Percentiles rank a stretch among this genome's conserved stretches.
phyloP scores from a whole-genome alignment of 2,113 vertebrate species.

The Ammodramus savannarum region DNA sequence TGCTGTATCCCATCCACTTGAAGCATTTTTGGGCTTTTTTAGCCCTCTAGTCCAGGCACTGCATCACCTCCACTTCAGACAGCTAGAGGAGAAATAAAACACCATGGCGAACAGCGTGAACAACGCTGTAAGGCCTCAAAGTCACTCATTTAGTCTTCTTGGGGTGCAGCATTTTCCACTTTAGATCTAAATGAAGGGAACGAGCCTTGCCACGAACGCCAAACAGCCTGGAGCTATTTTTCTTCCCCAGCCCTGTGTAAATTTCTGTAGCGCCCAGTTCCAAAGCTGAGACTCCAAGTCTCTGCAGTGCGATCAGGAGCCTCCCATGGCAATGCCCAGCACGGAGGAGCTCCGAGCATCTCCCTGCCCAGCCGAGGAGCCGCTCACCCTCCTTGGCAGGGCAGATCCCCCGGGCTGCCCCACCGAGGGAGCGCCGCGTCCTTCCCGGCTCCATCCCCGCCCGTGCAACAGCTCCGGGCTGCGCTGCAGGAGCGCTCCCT shows the following conservation, averaged over 20 bases:
- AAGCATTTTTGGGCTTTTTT: too few relatives aligned
- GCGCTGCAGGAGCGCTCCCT: accelerated
- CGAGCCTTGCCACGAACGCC: accelerated
- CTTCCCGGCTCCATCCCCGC: neutral
- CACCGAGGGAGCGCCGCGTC: neutral
- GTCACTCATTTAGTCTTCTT: neutral
- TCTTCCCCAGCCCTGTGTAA: neutral
- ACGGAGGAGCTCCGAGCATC: neutral
- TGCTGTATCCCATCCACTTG: neutral
- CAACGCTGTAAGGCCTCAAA: neutral
- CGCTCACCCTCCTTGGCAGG: neutral
- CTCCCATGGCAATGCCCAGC: neutral
- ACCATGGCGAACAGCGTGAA: neutral
- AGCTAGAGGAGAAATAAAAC: neutral
- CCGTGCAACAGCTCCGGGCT: neutral
- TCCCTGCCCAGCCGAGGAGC: accelerated
- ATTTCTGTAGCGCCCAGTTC: neutral
- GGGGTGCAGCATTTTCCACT: neutral
- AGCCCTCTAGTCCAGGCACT: neutral
- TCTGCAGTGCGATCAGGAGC: neutral
- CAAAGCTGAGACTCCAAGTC: neutral
- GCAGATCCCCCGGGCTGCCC: neutral
- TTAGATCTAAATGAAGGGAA: neutral
- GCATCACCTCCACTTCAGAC: neutral
- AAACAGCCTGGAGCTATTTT: neutral